Base-by-base conservation (phyloP, 2,113 vertebrate species). In the Cynoglossus semilaevis region DNA sequence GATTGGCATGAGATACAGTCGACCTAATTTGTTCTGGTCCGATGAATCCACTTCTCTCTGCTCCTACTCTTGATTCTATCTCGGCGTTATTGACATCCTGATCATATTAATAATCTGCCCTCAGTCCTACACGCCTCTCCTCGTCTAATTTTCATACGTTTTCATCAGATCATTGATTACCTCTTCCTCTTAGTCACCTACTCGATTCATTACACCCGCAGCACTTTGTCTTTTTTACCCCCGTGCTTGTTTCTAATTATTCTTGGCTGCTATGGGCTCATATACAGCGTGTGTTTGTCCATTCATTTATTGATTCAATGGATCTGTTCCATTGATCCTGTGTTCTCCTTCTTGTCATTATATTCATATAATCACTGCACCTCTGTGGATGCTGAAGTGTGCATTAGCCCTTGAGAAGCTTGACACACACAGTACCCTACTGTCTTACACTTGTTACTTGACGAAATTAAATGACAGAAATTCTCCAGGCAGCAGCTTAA, bases 241-340 rank as follows among this genome's bases (percentile, higher is more conserved):
- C 45, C 35, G 15, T 43, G 5, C 67, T 65, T 63, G 45, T 78
- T 56, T 78, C 45, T 60, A 9, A 45, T 68, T 70, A 68, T 53
- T 67, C 46, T 40, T 50, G 48, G 4, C 60, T 59, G 16, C 5
- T 53, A 45, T 12, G 15, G 35, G 61, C 57, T 73, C 63, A 82
- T 85, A 77, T 9, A 48, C 66, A 59, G 72, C 74, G 53, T 35
- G 81, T 66, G 72, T 81, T 72, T 82, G 68, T 84, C 70, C 63
- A 65, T 82, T 82, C 60, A 22, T 75, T 57, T 43, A 77, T 56
- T 58, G 66, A 77, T 67, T 54, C 29, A 8, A 64, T 84, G 49
- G 74, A 82, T 79, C 58, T 3, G 0, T 35, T 65, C 8, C 12
- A 68, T 86, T 72, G 78, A 85, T 82, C 67, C 15, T 3, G 3